Base-by-base conservation (phyloP, 2,113 vertebrate genomes). In the Triplophysa rosa region DNA sequence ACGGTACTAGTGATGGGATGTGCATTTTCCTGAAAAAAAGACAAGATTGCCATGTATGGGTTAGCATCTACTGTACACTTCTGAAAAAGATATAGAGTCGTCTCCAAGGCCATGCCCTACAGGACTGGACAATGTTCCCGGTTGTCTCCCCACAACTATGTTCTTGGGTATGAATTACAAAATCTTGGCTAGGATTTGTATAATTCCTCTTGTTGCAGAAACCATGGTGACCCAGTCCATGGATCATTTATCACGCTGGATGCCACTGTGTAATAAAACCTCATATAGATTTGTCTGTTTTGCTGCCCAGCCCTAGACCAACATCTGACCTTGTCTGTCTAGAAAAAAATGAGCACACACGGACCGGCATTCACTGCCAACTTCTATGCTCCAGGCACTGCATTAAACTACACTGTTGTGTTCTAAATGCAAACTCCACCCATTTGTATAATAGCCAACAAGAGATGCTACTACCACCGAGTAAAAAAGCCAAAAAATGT, bases 381-480 rank as follows among this genome's bases (percentile, higher is more conserved):
- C 62, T 72, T 70, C 26, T 78, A 29, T 54, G 63, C 63, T 79
- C 66, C 67, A 73, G 74, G 82, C 74, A 21, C 75, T 58, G 52
- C 71, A 81, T 76, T 76, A 76, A 65, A 67, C 79, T 37, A 26
- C n/a, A 61, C 24, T 40, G 11, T 45, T 70, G 58, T 26, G 42
- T 47, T 64, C 42, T 56, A 17, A 78, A 74, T 56, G 54, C 45
- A 63, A 83, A 45, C 3, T 59, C 21, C 33, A 61, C 11, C 67
- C 14, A 80, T 59, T 67, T 83, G 72, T 72, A 80, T 72, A 71
- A 80, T 80, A 83, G 26, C 78, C 71, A 83, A 72, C 66, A 67
- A 71, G 73, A 77, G 72, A 80, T 80, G 52, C 62, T n/a, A 29
- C 72, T 68, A n/a, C 70, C 21, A 26, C 54, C 23, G 24, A 13